phyloP scores from a whole-genome alignment of 2,113 vertebrate genomes.

The Python bivittatus region DNA sequence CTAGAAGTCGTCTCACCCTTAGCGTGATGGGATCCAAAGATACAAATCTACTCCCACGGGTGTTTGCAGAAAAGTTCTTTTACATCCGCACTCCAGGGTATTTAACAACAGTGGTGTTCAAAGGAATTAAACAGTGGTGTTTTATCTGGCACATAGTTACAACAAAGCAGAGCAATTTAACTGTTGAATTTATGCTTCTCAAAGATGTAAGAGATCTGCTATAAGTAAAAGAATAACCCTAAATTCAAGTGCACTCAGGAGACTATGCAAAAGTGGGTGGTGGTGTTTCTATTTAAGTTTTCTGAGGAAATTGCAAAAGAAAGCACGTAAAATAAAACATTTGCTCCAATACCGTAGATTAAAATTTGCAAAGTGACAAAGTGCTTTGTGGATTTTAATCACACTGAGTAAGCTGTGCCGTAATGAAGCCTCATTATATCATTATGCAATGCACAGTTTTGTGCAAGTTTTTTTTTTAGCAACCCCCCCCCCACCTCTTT shows the following conservation, averaged over 20 bases:
- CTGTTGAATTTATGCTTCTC: not conserved
- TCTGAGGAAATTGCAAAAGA: constrained; percentile 40
- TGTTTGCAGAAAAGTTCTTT: not conserved
- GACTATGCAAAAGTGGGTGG: not conserved
- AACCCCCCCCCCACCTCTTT: too few relatives aligned
- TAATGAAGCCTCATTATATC: constrained; percentile 66
- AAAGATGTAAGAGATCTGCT: not conserved
- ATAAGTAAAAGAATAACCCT: not conserved
- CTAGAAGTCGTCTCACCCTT: not conserved
- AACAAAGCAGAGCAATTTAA: not conserved
- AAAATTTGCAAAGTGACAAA: constrained; percentile 65
- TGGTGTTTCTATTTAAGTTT: constrained; percentile 13
- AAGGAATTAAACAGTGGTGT: not conserved
- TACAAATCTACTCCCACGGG: not conserved
- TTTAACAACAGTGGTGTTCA: not conserved
- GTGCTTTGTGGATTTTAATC: constrained; percentile 70
- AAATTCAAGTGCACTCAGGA: not conserved
- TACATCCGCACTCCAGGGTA: not conserved
- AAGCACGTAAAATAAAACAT: constrained; percentile 41
- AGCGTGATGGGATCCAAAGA: not conserved
- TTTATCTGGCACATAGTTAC: not conserved
- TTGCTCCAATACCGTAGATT: constrained; percentile 63
- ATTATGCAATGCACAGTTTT: constrained; percentile 63
- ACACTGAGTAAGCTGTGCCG: constrained; percentile 63
- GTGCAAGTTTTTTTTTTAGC: constrained; percentile 51